Evolutionary conservation across 2,888 invertebrate genomes (phyloP).

Genomic region (Gastrophysa polygoni): DNA sequence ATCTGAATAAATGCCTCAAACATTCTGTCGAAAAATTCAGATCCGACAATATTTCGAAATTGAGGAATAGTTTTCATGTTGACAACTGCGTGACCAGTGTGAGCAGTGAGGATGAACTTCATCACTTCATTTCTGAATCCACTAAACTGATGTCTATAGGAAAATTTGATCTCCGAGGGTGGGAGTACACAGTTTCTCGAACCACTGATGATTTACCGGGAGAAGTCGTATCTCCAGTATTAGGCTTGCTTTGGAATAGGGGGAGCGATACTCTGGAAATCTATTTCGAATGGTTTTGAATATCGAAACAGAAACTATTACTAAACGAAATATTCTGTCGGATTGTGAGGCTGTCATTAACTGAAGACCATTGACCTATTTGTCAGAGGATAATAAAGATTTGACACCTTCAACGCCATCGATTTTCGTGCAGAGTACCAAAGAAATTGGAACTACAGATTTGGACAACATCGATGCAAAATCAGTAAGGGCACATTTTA

Average conservation of each 20-base stretch:
- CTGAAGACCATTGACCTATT: conserved; percentile 23
- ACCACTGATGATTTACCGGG: neutral
- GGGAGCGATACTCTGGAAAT: neutral
- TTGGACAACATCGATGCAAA: conserved; percentile 26
- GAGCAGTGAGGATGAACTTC: no score
- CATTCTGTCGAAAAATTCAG: neutral
- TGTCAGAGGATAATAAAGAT: conserved; percentile 19
- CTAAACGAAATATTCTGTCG: neutral
- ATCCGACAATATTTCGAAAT: no score
- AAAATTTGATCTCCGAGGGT: conserved; percentile 3
- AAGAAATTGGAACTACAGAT: conserved; percentile 29
- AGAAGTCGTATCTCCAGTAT: no score
- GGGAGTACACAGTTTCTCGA: neutral
- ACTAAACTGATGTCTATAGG: no score
- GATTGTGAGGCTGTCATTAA: conserved; percentile 27
- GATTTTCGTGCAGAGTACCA: conserved; percentile 39
- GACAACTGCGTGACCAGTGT: no score
- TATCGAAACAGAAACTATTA: neutral
- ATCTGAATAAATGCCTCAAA: no score
- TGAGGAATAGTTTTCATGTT: no score
- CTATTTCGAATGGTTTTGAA: neutral
- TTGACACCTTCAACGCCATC: conserved; percentile 32
- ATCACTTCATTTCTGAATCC: no score
- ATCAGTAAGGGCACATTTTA: conserved; percentile 22
- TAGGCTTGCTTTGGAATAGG: no score